Conservation (phyloP, 1,140 invertebrate species). For the Bombus ignitus region DNA sequence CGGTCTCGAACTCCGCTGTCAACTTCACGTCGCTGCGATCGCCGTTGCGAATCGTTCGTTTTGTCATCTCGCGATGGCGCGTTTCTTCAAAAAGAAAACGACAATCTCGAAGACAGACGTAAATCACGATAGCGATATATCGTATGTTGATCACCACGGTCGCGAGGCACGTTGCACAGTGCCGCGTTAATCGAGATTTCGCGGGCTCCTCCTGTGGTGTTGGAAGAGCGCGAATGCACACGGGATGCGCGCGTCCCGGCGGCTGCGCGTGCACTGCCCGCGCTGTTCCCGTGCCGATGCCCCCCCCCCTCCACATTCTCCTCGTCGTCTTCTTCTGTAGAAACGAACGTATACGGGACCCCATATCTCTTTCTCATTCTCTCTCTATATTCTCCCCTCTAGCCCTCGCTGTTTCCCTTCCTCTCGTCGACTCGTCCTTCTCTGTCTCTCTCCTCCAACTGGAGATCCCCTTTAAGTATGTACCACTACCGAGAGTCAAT, state of each 20-base stretch:
- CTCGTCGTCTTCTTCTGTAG: constrained; percentile 39
- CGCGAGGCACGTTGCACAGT: constrained; percentile 73
- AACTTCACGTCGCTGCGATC: constrained; percentile 3
- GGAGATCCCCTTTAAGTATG: constrained; percentile 16
- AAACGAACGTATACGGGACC: constrained; percentile 61
- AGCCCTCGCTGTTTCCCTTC: neutral
- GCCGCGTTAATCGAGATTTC: constrained; percentile 70
- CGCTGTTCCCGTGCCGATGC: constrained; percentile 50
- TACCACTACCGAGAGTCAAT: constrained; percentile 14
- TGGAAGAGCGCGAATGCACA: constrained; percentile 57
- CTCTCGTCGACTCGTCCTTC: neutral
- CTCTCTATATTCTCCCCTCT: constrained; percentile 23
- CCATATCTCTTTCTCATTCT: constrained; percentile 53
- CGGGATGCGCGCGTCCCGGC: constrained; percentile 76
- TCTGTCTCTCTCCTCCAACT: constrained; percentile 2
- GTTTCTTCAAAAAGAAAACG: too few relatives aligned
- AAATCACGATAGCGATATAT: neutral
- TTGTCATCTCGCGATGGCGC: neutral
- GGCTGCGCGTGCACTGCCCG: constrained; percentile 78
- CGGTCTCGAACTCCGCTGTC: neutral
- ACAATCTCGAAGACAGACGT: neutral
- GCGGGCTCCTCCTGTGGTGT: constrained; percentile 68
- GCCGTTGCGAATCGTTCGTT: neutral
- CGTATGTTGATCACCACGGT: constrained; percentile 38
- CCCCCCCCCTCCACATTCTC: constrained; percentile 34